These are phyloP conservation scores for Gambusia affinis DNA, from an alignment of 2,113 vertebrate genomes.

Conservation along the genomic window DNA sequence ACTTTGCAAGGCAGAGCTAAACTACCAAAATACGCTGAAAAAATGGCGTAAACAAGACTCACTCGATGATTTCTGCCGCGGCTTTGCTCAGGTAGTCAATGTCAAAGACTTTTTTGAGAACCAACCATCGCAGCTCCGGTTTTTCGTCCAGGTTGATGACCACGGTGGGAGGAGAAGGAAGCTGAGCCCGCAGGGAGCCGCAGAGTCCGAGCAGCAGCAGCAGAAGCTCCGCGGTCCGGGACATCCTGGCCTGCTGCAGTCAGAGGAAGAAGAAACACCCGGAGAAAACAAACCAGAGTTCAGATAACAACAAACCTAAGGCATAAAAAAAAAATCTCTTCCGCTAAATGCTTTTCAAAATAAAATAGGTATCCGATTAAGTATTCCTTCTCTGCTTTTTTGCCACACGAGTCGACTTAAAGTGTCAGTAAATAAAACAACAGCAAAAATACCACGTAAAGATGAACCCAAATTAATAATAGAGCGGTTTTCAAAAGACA, in stretches of 20 bases:
- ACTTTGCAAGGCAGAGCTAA: neutral
- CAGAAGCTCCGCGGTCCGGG: neutral
- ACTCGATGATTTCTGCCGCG: conserved; percentile 76
- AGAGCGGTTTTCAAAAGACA: too few relatives aligned
- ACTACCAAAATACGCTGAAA: neutral
- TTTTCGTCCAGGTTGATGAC: conserved; percentile 75
- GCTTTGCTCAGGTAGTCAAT: conserved; percentile 62
- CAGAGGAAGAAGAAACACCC: neutral
- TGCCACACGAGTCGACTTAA: too few relatives aligned
- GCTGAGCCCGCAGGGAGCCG: conserved; percentile 9
- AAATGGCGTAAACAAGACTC: conserved; percentile 45
- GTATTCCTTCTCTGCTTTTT: too few relatives aligned
- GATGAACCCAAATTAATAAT: too few relatives aligned
- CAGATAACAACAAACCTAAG: too few relatives aligned
- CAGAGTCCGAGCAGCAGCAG: conserved; percentile 31
- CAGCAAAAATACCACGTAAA: too few relatives aligned
- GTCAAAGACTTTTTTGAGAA: conserved; percentile 61
- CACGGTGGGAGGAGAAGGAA: conserved; percentile 66
- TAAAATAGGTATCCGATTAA: neutral
- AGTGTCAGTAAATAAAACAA: too few relatives aligned
- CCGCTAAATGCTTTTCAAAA: conserved; percentile 27
- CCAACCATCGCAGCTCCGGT: conserved; percentile 70
- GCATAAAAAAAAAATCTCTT: neutral
- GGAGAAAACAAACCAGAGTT: neutral
- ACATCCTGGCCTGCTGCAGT: neutral